A percentile compares a stretch with the other conserved stretches of the same genome.
These are phyloP conservation scores for Ochlodes sylvanus DNA, from an alignment of 2,888 invertebrate genomes.

Conservation along the genomic window DNA sequence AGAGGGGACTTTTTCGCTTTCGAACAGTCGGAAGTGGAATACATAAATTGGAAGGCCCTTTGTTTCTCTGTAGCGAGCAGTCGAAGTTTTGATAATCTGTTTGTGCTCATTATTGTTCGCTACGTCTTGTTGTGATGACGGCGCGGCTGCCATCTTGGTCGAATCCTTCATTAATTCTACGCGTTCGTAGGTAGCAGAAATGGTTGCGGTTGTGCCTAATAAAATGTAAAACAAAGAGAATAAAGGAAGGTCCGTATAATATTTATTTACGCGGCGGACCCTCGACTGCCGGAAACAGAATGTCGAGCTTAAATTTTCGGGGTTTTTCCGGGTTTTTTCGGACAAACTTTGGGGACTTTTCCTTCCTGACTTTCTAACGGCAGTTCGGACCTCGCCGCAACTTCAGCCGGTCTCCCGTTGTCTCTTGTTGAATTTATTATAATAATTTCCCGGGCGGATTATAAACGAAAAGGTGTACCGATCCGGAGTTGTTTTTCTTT, in stretches of 20 bases:
- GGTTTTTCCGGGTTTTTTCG: constrained; percentile 68
- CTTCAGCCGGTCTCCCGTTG: constrained; percentile 70
- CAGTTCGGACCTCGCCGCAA: constrained; percentile 68
- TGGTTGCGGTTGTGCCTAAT: constrained; percentile 68
- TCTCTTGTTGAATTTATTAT: constrained; percentile 72
- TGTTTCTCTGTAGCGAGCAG: constrained; percentile 68
- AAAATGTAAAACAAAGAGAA: constrained; percentile 77
- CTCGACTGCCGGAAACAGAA: constrained; percentile 71
- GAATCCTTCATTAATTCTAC: constrained; percentile 47
- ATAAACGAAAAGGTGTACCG: constrained; percentile 60
- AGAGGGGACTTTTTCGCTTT: constrained; percentile 60
- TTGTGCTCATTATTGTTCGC: constrained; percentile 63
- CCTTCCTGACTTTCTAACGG: constrained; percentile 76
- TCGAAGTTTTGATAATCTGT: constrained; percentile 68
- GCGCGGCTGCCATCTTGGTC: constrained; percentile 40
- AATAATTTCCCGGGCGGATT: constrained; percentile 66
- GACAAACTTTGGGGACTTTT: constrained; percentile 61
- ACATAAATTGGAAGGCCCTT: constrained; percentile 69
- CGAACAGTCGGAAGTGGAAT: constrained; percentile 49
- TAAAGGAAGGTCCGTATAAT: constrained; percentile 76
- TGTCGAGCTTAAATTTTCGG: constrained; percentile 73
- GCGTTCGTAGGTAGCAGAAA: constrained; percentile 47
- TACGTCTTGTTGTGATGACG: constrained; percentile 46
- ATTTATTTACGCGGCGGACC: constrained; percentile 73
- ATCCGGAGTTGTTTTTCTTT: constrained; percentile 51